These are phyloP conservation scores for Protophormia terraenovae DNA, from an alignment of 2,888 invertebrate genomes.

Conservation along the genomic window DNA sequence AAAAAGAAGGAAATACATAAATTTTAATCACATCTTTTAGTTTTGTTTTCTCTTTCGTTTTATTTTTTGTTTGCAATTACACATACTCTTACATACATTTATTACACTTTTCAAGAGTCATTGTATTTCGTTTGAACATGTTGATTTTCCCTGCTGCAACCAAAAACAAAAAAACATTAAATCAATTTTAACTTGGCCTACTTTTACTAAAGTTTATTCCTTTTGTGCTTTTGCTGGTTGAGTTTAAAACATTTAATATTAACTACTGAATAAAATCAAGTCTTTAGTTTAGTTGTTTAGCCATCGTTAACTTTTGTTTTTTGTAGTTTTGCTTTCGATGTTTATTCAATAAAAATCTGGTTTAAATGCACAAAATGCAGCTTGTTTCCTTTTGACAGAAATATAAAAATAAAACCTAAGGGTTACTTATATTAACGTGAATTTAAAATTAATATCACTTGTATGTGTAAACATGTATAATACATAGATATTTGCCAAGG, in stretches of 20 bases:
- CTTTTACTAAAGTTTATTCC: slow-evolving; percentile 60
- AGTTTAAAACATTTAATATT: slow-evolving; percentile 47
- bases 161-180: slow-evolving; percentile 74
- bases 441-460: slow-evolving; percentile 11
- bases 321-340: background rate
- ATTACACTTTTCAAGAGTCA: background rate
- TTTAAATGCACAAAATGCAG: slow-evolving; percentile 32
- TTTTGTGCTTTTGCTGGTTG: background rate
- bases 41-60: slow-evolving; percentile 35
- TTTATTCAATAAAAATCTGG: slow-evolving; percentile 26
- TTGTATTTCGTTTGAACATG: slow-evolving; percentile 18
- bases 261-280: slow-evolving; percentile 33
- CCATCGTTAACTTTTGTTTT: slow-evolving; percentile 2
- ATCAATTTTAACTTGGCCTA: slow-evolving; percentile 80
- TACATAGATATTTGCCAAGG: background rate
- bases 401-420: slow-evolving; percentile 44
- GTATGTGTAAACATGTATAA: background rate
- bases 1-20: slow-evolving; percentile 46
- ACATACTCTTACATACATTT: background rate
- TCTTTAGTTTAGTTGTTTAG: slow-evolving; percentile 9
- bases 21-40: slow-evolving; percentile 40
- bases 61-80: background rate
- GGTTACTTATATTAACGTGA: slow-evolving; percentile 36
- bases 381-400: slow-evolving; percentile 42
- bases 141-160: background rate